Base-by-base conservation (phyloP, 2,113 vertebrate species). In the Coturnix japonica region DNA sequence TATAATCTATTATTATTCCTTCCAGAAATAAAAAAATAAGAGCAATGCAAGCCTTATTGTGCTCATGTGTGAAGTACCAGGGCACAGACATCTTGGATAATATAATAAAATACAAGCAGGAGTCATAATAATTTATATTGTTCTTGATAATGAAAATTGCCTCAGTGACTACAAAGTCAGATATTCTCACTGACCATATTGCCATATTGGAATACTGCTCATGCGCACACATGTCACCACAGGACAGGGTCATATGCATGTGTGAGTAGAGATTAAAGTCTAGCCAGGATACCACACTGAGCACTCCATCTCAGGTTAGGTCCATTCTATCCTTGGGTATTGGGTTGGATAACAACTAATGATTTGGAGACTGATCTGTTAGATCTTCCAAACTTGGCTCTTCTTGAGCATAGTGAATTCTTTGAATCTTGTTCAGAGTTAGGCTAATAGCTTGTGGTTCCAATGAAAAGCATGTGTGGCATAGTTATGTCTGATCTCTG, bases 311-410 rank as follows among this genome's bases (percentile, higher is more conserved):
- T 57, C 19, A 33, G 54, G 6, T 91, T 10, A 61, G 37, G 12
- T 41, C 71, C 41, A 26, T 0, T 0, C 7, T 22, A 0, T 28
- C 11, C 19, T 60, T 79, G 54, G 37, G n/a, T 5, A 1, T 60
- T 56, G 23, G 28, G 17, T 22, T 12, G 17, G 22, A 44, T 66
- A 83, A 35, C 9, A 39, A 41, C 3, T 16, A 31, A 41, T 19
- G 8, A 11, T 3, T 6, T 64, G 31, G 39, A 72, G 6, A 6
- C 43, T 0, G 15, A 0, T 72, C 60, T 7, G 14, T 37, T 11
- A 41, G 22, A 17, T 41, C 11, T 60, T 23, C 30, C 20, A 35
- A 56, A 16, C 28, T 19, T 70, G 47, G 6, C 30, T 65, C 25
- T 37, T 65, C 25, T 37, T 57, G n/a, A 89, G 44, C 23, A 20